These are phyloP conservation scores for Trichomycterus rosablanca DNA, from an alignment of 2,113 vertebrate genomes.

Conservation along the genomic window DNA sequence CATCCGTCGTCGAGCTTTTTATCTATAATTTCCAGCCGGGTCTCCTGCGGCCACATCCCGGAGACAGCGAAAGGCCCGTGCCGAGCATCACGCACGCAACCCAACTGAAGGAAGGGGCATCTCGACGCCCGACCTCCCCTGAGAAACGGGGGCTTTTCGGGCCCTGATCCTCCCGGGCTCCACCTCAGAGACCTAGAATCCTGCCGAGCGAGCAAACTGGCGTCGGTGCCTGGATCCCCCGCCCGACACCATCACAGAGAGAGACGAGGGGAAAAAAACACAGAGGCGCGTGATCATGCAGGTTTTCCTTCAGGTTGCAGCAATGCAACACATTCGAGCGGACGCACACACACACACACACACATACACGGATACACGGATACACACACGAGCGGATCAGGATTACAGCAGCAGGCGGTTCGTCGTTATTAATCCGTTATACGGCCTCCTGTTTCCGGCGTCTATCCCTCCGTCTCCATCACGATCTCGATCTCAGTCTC, in stretches of 20 bases:
- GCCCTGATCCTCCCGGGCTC: constrained; percentile 32
- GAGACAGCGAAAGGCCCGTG: constrained; percentile 24
- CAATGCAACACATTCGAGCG: neutral
- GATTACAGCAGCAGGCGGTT: constrained; percentile 36
- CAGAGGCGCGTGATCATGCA: constrained; percentile 12
- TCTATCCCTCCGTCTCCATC: neutral
- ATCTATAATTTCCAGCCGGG: constrained; percentile 25
- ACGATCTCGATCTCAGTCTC: constrained; percentile 9
- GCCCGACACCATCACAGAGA: constrained; percentile 32
- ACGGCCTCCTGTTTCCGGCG: constrained; percentile 5
- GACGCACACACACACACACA: neutral
- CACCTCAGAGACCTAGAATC: constrained; percentile 42
- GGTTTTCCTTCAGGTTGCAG: constrained; percentile 7
- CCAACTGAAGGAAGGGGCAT: neutral
- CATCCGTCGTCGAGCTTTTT: no score
- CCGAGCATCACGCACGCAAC: constrained; percentile 51
- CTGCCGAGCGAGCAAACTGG: neutral
- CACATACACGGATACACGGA: neutral
- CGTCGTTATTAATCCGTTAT: constrained; percentile 35
- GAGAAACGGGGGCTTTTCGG: constrained; percentile 1
- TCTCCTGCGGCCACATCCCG: constrained; percentile 34
- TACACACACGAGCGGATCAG: neutral
- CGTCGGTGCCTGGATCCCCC: constrained; percentile 19
- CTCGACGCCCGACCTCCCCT: neutral
- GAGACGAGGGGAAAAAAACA: constrained; percentile 24